Conservation (phyloP, 1,140 invertebrate genomes). For the Achatina immaculata region DNA sequence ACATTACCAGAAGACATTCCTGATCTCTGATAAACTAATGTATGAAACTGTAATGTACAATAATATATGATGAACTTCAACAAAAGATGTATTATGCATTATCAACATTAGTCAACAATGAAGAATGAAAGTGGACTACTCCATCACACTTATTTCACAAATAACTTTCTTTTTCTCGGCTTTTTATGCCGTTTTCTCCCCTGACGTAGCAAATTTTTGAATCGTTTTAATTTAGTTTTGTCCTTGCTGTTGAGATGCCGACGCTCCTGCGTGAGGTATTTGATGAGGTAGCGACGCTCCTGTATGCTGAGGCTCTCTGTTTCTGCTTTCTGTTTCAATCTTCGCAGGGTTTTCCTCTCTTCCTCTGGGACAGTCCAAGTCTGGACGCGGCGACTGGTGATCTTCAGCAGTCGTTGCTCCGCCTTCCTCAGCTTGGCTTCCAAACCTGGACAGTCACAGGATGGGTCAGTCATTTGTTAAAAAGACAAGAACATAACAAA, state of each 20-base stretch:
- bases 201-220: constrained; percentile 29
- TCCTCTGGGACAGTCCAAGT: neutral
- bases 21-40: no score
- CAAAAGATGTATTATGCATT: no score
- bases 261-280: constrained; percentile 10
- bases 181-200: constrained; percentile 12
- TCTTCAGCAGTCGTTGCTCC: constrained; percentile 27
- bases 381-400: neutral
- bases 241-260: constrained; percentile 33
- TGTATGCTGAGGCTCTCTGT: neutral
- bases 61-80: no score
- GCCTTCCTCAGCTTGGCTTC: constrained; percentile 30
- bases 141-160: neutral
- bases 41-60: no score
- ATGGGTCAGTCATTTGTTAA: no score
- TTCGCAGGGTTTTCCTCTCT: neutral
- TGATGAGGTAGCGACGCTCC: constrained; percentile 29
- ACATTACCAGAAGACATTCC: no score
- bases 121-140: no score
- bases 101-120: no score
- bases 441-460: constrained; percentile 14
- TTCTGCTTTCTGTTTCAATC: neutral
- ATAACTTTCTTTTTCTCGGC: neutral
- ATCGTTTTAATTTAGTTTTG: constrained; percentile 33
- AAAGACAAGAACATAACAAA: no score